Base-by-base conservation (phyloP, 2,113 vertebrate genomes). In the Trochalopteron elliotii region DNA sequence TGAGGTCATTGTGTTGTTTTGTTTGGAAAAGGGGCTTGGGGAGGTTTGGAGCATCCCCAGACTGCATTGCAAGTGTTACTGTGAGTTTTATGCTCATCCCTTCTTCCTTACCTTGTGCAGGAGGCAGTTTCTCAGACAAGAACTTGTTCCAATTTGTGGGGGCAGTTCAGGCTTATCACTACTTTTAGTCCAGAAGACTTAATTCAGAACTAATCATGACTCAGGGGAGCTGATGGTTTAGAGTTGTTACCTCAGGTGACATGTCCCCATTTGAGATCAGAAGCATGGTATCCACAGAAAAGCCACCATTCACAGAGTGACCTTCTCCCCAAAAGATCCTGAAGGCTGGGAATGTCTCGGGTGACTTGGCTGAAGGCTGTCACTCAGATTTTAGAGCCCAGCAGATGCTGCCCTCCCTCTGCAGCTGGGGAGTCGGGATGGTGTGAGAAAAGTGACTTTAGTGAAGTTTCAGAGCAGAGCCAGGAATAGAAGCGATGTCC, bases 401-500 rank as follows among this genome's bases (percentile, higher is more conserved):
- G 71, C 33, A 81, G 80, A 70, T 31, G 71, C 64, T 45, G 50
- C 80, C n/a, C 37, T 88, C 49, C 67, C 67, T 31, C 53, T 76
- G 79, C 90, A 91, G 79, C 70, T 91, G 75, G 63, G 31, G 69
- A 89, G 50, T 42, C 0, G 5, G 37, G 59, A 72, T 57, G 52
- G 35, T 59, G 68, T 22, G 37, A 83, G 42, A 74, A 70, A 92
- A 92, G 79, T 86, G 92, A 96, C 92, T 96, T 96, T 52, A 83
- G 52, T 24, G 57, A 88, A 95, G 88, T 96, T 96, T 90, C 71
- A 49, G 88, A 92, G 90, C 3, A 2, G 71, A 96, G 71, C 64
- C 92, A 96, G 76, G 85, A 96, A 96, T 90, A 96, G 95, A 96
- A 97, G 22, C 4, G 0, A 44, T 23, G 93, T 96, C 94, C 92